A percentile compares a stretch with the other conserved stretches of the same genome.
These are phyloP conservation scores for Microplitis deprimator DNA, from an alignment of 2,888 invertebrate genomes.

Conservation along the genomic window DNA sequence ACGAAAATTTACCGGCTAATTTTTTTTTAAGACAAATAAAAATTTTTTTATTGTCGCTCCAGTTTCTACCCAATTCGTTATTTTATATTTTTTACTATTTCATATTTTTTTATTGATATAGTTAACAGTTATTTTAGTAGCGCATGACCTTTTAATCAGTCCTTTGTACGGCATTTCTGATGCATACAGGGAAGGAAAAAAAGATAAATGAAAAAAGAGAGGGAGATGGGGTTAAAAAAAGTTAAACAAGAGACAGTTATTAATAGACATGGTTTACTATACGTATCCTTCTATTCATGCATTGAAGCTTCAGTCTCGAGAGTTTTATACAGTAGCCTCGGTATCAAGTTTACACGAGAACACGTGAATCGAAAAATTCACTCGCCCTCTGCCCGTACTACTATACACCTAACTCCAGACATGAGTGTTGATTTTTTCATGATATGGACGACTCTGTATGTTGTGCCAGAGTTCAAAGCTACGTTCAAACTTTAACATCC, in stretches of 20 bases:
- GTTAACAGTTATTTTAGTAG: not conserved
- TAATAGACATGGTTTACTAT: conserved; percentile 25
- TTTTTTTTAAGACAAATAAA: too few species aligned
- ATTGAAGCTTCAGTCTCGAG: conserved; percentile 20
- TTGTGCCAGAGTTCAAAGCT: conserved; percentile 12
- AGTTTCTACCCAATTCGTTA: too few species aligned
- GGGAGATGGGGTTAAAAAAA: not conserved
- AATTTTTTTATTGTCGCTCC: too few species aligned
- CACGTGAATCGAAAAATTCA: conserved; percentile 13
- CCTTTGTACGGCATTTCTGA: not conserved
- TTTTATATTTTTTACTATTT: not conserved
- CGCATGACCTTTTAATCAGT: conserved; percentile 8
- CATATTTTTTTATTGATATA: not conserved
- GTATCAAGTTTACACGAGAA: not conserved
- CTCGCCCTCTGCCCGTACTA: not conserved
- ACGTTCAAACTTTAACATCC: not conserved
- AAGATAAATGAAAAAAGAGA: not conserved
- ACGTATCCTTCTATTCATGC: conserved; percentile 24
- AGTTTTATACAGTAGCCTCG: conserved; percentile 2
- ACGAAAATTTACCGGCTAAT: too few species aligned
- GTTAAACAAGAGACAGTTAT: conserved; percentile 22
- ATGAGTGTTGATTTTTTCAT: conserved; percentile 33
- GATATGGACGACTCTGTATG: conserved; percentile 9
- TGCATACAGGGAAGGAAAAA: not conserved
- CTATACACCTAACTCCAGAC: conserved; percentile 11